phyloP scores from a whole-genome alignment of 1,140 invertebrate genomes.

The Mactra quadrangularis region DNA sequence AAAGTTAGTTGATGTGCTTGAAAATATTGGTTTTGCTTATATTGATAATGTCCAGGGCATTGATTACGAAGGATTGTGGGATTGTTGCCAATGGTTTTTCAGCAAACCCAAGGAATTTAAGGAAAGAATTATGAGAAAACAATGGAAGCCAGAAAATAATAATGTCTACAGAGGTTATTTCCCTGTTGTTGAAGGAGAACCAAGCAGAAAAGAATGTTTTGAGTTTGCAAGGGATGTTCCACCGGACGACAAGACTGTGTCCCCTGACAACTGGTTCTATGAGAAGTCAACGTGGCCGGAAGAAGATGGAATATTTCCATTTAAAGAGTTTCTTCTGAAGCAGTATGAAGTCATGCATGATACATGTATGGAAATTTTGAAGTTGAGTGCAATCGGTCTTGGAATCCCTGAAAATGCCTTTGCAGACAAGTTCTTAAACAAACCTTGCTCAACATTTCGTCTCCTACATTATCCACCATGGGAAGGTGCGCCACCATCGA shows the following conservation, averaged over 20 bases:
- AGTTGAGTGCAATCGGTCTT: constrained; percentile 65
- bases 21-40: constrained; percentile 67
- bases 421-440: constrained; percentile 64
- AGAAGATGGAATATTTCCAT: constrained; percentile 68
- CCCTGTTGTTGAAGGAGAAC: constrained; percentile 56
- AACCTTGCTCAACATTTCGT: constrained; percentile 71
- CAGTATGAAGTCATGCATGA: constrained; percentile 65
- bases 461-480: constrained; percentile 75
- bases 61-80: constrained; percentile 61
- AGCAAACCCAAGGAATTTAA: constrained; percentile 60
- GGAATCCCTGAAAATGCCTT: constrained; percentile 72
- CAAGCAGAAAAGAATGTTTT: constrained; percentile 71
- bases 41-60: constrained; percentile 66
- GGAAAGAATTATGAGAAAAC: constrained; percentile 42
- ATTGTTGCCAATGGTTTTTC: constrained; percentile 66
- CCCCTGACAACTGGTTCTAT: constrained; percentile 65
- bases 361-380: constrained; percentile 69
- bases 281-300: constrained; percentile 67
- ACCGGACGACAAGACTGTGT: constrained; percentile 53
- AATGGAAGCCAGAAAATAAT: constrained; percentile 65
- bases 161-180: constrained; percentile 69
- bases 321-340: constrained; percentile 59
- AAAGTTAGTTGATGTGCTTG: constrained; percentile 61
- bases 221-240: constrained; percentile 69
- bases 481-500: constrained; percentile 57